phyloP scores from a whole-genome alignment of 2,888 invertebrate genomes.

The Synergus gifuensis region DNA sequence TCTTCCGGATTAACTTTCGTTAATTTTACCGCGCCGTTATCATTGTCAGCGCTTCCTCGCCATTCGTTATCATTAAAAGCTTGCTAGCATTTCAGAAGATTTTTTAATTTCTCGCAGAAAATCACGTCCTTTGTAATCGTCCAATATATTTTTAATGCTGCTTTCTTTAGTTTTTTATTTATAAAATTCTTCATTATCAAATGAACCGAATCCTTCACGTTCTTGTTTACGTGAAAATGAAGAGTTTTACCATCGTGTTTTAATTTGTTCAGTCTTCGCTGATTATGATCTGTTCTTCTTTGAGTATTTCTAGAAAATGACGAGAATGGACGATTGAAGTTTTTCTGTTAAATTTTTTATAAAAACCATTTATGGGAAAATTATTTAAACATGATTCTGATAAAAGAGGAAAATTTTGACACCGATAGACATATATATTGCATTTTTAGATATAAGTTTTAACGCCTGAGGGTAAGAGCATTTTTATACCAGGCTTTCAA shows the following conservation, averaged over 20 bases:
- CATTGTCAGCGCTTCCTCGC: slow-evolving; percentile 31
- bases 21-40: slow-evolving; percentile 37
- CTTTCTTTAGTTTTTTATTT: too few species aligned
- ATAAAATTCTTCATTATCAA: too few species aligned
- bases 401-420: background rate
- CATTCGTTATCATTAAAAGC: slow-evolving; percentile 27
- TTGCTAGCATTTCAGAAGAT: slow-evolving; percentile 4
- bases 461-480: background rate
- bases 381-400: too few species aligned
- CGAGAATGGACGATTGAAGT: too few species aligned
- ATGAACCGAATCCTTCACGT: too few species aligned
- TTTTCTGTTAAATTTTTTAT: too few species aligned
- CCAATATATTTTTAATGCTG: background rate
- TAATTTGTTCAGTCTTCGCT: too few species aligned
- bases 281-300: too few species aligned
- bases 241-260: too few species aligned
- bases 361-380: too few species aligned
- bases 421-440: background rate
- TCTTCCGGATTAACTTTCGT: slow-evolving; percentile 39
- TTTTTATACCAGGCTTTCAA: background rate
- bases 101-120: background rate
- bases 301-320: too few species aligned
- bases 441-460: slow-evolving; percentile 13
- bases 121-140: background rate
- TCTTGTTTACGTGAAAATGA: too few species aligned